Evolutionary conservation across 2,113 vertebrate species (phyloP).

Genomic region (Rutilus rutilus): DNA sequence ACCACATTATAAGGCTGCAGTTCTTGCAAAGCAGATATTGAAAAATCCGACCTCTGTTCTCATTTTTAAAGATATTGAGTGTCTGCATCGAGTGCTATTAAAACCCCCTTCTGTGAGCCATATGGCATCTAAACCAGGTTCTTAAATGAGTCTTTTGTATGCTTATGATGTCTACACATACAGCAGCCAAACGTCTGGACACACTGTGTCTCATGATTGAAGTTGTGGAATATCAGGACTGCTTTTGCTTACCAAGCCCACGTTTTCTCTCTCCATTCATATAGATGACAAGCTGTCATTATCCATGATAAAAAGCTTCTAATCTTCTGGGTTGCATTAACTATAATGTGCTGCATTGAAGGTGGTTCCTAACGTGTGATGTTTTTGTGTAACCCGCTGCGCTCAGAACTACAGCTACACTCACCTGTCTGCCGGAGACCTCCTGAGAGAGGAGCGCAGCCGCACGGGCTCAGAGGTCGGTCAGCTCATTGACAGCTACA

Average conservation of each 20-base stretch:
- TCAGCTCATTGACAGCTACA: conserved; percentile 89
- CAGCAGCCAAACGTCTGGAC: not conserved
- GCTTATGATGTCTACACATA: not conserved
- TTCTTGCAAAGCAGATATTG: not conserved
- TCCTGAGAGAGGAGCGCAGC: conserved; percentile 89
- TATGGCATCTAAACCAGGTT: not conserved
- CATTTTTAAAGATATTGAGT: not conserved
- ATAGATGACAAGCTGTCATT: not conserved
- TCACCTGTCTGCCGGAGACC: conserved; percentile 94
- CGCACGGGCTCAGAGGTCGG: conserved; percentile 87
- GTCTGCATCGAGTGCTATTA: not conserved
- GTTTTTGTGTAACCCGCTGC: not conserved
- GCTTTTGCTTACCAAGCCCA: not conserved
- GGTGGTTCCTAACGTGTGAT: not conserved
- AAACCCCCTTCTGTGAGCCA: not conserved
- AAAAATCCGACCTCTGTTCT: not conserved
- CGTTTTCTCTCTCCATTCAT: not conserved
- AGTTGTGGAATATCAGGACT: too few relatives aligned
- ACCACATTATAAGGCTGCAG: not conserved
- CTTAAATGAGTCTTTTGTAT: not conserved
- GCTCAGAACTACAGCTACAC: conserved; percentile 88
- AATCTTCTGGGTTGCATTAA: not conserved
- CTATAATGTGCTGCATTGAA: not conserved
- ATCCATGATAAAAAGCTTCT: not conserved
- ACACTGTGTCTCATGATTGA: not conserved